phyloP scores from a whole-genome alignment of 2,113 vertebrate species.

The Cervus canadensis region DNA sequence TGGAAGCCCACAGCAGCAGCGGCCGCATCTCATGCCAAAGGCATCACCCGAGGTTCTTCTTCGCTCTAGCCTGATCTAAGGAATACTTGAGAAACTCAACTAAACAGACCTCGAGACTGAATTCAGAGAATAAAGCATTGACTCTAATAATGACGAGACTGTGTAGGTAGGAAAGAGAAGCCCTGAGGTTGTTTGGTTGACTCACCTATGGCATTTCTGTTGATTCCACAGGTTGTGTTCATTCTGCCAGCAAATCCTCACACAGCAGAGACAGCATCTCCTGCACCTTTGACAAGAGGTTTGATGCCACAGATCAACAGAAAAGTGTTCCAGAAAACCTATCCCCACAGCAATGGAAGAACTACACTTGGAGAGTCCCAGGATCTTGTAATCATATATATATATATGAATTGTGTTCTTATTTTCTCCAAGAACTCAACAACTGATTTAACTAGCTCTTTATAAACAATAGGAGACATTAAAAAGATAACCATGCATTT shows the following conservation, averaged over 20 bases:
- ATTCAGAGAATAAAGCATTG: neutral
- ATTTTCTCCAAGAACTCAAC: neutral
- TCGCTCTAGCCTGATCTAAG: neutral
- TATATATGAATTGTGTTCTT: neutral
- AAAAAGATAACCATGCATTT: neutral
- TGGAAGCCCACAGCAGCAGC: neutral
- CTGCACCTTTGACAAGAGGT: neutral
- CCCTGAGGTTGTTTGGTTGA: neutral
- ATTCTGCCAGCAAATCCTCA: neutral
- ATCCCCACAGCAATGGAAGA: neutral
- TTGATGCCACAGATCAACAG: neutral
- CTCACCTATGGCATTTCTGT: neutral
- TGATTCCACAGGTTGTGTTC: constrained; percentile 10
- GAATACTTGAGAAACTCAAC: neutral
- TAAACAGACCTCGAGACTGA: neutral
- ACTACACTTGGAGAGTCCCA: neutral
- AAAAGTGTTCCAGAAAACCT: neutral
- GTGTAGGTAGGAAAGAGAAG: neutral
- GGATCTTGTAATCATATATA: no score
- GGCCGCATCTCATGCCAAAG: neutral
- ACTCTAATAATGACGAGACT: no score
- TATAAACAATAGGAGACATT: neutral
- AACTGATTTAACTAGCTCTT: neutral
- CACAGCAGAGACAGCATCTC: neutral
- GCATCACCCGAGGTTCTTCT: neutral